phyloP scores from a whole-genome alignment of 2,113 vertebrate species.

The Cynocephalus volans region DNA sequence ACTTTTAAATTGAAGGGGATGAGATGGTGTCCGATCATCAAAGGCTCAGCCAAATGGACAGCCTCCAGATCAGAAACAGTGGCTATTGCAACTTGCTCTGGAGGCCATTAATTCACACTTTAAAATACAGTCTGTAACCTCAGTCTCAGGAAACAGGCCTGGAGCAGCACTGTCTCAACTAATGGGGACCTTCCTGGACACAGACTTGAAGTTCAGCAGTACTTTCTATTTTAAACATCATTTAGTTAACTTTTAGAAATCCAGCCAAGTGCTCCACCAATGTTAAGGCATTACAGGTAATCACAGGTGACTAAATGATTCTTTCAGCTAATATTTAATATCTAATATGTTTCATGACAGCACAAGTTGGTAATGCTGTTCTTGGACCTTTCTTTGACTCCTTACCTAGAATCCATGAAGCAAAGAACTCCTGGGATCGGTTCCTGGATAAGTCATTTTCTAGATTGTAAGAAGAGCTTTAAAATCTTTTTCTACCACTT shows the following conservation, averaged over 20 bases:
- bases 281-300: not conserved
- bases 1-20: slow-evolving; percentile 81
- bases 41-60: slow-evolving; percentile 49
- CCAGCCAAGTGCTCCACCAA: not conserved
- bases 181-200: not conserved
- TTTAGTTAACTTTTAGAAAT: slow-evolving; percentile 64
- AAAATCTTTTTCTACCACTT: not conserved
- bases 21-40: slow-evolving; percentile 71
- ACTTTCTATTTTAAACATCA: slow-evolving; percentile 18
- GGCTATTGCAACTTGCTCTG: not conserved
- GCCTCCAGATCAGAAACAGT: slow-evolving; percentile 11
- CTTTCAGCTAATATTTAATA: not conserved
- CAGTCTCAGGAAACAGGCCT: slow-evolving; percentile 70
- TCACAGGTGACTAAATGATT: not conserved
- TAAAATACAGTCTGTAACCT: slow-evolving; percentile 70
- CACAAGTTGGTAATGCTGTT: not conserved
- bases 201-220: not conserved
- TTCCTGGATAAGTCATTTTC: not conserved
- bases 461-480: not conserved
- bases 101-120: slow-evolving; percentile 63
- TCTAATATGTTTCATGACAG: not conserved
- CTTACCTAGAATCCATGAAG: not conserved
- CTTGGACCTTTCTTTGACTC: not conserved
- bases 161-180: slow-evolving; percentile 52
- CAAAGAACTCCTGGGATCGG: not conserved